Conservation (phyloP, 2,113 vertebrate species). For the Cheirogaleus medius region DNA sequence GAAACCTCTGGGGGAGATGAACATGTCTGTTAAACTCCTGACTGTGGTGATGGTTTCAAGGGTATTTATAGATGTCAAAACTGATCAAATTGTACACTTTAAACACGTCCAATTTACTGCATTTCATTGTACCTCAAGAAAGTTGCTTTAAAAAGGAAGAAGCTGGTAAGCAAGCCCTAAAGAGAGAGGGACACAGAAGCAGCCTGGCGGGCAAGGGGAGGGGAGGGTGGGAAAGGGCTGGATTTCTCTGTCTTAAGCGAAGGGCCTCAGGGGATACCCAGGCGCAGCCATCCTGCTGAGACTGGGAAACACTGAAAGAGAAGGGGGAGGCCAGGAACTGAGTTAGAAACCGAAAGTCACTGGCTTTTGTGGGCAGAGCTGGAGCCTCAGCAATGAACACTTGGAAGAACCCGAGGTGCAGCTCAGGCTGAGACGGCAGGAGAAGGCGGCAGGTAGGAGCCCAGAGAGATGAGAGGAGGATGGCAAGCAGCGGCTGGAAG, state of each 20-base stretch:
- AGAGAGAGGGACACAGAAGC: not conserved
- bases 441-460: not conserved
- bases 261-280: not conserved
- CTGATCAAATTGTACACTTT: not conserved
- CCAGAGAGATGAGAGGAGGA: not conserved
- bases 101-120: not conserved
- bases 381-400: not conserved
- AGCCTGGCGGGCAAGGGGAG: not conserved
- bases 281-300: accelerated
- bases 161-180: no score
- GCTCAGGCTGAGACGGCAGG: accelerated
- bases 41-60: not conserved
- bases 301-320: not conserved
- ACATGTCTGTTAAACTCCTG: not conserved
- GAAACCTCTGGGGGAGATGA: not conserved
- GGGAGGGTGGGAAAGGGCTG: not conserved
- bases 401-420: no score
- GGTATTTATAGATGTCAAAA: not conserved
- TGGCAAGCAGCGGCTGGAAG: not conserved
- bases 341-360: not conserved
- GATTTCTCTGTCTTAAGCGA: not conserved
- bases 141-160: not conserved
- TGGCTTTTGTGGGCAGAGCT: not conserved
- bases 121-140: not conserved
- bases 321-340: not conserved